These are phyloP conservation scores for Neoitamus cyanurus DNA, from an alignment of 2,888 invertebrate species.

Conservation along the genomic window DNA sequence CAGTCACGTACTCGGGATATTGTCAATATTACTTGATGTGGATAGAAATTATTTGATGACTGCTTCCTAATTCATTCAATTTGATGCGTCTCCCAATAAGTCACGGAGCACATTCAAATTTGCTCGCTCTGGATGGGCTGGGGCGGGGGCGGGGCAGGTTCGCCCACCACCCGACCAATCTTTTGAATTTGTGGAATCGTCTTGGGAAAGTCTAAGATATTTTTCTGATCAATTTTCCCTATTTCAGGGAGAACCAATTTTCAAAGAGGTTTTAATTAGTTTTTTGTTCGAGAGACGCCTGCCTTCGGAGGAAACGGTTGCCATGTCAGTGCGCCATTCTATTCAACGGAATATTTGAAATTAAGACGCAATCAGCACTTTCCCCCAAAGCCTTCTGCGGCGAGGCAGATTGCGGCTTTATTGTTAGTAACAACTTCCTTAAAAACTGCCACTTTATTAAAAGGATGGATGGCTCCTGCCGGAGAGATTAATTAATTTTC, in stretches of 20 bases:
- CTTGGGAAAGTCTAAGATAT: not conserved
- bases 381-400: not conserved
- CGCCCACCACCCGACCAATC: not conserved
- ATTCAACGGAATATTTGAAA: not conserved
- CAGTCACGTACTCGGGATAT: constrained; percentile 28
- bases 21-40: constrained; percentile 33
- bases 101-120: constrained; percentile 13
- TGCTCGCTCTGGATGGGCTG: not conserved
- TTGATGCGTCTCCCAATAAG: not conserved
- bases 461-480: not conserved
- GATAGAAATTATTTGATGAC: constrained; percentile 26
- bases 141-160: not conserved
- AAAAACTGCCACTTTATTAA: constrained; percentile 5
- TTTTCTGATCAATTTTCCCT: not conserved
- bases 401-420: not conserved
- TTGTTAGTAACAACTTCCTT: constrained; percentile 1
- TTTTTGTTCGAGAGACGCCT: not conserved
- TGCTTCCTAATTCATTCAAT: constrained; percentile 22
- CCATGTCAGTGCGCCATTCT: not conserved
- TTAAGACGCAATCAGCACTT: not conserved
- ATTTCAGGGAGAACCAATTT: not conserved
- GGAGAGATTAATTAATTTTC: constrained; percentile 5
- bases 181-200: not conserved
- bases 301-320: not conserved
- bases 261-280: not conserved